These are phyloP conservation scores for Aldabrachelys gigantea DNA, from an alignment of 2,113 vertebrate species.

Conservation along the genomic window DNA sequence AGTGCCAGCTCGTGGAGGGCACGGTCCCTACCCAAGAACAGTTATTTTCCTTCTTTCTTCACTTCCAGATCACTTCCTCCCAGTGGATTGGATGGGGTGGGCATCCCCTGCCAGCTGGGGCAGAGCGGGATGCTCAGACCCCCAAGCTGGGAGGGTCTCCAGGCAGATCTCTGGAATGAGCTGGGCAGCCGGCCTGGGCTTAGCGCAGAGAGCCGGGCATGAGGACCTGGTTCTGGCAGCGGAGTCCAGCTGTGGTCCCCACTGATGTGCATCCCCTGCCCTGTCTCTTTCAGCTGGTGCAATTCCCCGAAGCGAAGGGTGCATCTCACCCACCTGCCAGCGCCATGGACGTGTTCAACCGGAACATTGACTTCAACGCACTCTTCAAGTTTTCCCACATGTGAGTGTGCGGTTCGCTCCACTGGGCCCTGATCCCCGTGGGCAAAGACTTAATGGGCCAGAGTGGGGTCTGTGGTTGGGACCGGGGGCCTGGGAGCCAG, in stretches of 20 bases:
- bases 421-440: background rate
- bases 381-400: slow-evolving; percentile 96
- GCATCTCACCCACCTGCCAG: slow-evolving; percentile 5
- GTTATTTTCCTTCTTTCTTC: background rate
- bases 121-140: background rate
- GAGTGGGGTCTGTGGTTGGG: no score
- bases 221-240: no score
- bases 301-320: background rate
- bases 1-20: background rate
- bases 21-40: background rate
- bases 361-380: slow-evolving; percentile 91
- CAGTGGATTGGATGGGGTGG: background rate
- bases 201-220: background rate
- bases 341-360: slow-evolving; percentile 93
- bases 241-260: no score
- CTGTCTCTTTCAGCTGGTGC: background rate
- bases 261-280: accelerated
- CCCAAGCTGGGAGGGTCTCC: background rate
- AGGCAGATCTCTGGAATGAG: background rate
- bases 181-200: background rate
- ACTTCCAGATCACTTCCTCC: background rate
- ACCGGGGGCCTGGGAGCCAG: no score
- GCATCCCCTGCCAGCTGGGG: no score
- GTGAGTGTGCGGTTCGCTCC: slow-evolving; percentile 73
- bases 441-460: background rate